Evolutionary conservation across 1,140 invertebrate species (phyloP).

Genomic region (Trigoniulus corallinus): DNA sequence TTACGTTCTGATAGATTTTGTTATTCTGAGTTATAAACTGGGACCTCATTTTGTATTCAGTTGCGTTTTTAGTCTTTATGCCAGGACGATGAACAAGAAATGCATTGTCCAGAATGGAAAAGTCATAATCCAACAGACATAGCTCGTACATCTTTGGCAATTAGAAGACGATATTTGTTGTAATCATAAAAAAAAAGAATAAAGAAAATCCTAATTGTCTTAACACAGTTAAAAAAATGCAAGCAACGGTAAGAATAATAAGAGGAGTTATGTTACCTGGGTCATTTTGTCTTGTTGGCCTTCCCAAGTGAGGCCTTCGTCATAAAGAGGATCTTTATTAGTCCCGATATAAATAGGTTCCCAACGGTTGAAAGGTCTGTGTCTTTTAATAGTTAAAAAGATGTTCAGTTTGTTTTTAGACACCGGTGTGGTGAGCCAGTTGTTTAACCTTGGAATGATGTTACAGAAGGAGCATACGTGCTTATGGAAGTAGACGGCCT

Average conservation of each 20-base stretch:
- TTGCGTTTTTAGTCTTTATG: slow-evolving; percentile 12
- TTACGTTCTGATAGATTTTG: not conserved
- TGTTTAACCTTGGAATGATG: slow-evolving; percentile 51
- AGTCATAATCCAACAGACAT: slow-evolving; percentile 73
- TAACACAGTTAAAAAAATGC: slow-evolving; percentile 1
- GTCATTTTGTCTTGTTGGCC: slow-evolving; percentile 73
- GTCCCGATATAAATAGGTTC: slow-evolving; percentile 69
- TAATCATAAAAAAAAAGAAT: slow-evolving; percentile 2
- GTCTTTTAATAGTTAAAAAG: slow-evolving; percentile 43
- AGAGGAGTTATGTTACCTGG: slow-evolving; percentile 38
- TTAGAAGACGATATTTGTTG: slow-evolving; percentile 10
- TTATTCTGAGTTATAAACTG: not conserved
- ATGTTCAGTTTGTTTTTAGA: slow-evolving; percentile 24
- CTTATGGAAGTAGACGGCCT: slow-evolving; percentile 35
- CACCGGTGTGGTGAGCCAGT: slow-evolving; percentile 34
- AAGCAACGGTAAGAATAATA: not conserved
- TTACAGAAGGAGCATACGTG: slow-evolving; percentile 55
- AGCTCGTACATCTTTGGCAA: slow-evolving; percentile 59
- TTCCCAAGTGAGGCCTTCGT: slow-evolving; percentile 62
- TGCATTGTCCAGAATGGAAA: slow-evolving; percentile 74
- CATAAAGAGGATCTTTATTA: slow-evolving; percentile 57
- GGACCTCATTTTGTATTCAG: no score
- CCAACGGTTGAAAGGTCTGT: slow-evolving; percentile 55
- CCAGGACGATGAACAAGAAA: slow-evolving; percentile 75
- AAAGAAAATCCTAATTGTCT: slow-evolving; percentile 3